Percentiles rank a stretch among this genome's conserved stretches.
These are phyloP conservation scores for Neocloeon triangulifer DNA, from an alignment of 1,140 invertebrate genomes.

Conservation along the genomic window DNA sequence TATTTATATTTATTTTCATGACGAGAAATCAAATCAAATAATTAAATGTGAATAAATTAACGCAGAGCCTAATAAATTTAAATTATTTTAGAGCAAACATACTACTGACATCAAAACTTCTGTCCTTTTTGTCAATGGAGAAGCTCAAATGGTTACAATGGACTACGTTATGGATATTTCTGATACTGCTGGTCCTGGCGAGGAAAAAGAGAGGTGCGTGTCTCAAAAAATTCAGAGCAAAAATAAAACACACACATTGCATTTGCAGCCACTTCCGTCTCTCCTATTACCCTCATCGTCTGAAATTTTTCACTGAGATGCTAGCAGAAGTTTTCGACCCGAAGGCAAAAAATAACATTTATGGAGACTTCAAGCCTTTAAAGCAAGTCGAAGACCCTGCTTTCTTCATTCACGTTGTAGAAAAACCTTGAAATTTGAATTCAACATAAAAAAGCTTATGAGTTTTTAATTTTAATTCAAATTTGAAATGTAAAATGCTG, in stretches of 20 bases:
- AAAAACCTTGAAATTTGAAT: too few species aligned
- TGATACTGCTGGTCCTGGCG: constrained; percentile 11
- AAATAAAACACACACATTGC: not conserved
- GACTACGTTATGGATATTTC: constrained; percentile 49
- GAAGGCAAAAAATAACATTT: constrained; percentile 39
- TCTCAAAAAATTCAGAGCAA: not conserved
- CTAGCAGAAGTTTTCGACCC: constrained; percentile 44
- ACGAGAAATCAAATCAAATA: too few species aligned
- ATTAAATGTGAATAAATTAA: too few species aligned
- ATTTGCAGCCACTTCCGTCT: constrained; percentile 51
- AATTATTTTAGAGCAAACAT: constrained; percentile 52
- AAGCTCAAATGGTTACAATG: constrained; percentile 46
- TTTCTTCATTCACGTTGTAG: constrained; percentile 65
- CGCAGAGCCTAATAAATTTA: constrained; percentile 3
- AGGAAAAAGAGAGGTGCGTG: constrained; percentile 8
- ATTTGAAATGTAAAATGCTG: too few species aligned
- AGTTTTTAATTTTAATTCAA: too few species aligned
- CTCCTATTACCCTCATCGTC: constrained; percentile 63
- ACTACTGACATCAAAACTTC: constrained; percentile 62
- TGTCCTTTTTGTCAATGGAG: constrained; percentile 47
- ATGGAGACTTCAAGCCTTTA: constrained; percentile 55
- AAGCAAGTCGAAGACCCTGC: constrained; percentile 36
- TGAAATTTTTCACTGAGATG: constrained; percentile 43
- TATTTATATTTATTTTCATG: too few species aligned
- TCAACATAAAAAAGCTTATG: too few species aligned